phyloP scores from a whole-genome alignment of 2,888 invertebrate species.

The Strigamia crassipes region DNA sequence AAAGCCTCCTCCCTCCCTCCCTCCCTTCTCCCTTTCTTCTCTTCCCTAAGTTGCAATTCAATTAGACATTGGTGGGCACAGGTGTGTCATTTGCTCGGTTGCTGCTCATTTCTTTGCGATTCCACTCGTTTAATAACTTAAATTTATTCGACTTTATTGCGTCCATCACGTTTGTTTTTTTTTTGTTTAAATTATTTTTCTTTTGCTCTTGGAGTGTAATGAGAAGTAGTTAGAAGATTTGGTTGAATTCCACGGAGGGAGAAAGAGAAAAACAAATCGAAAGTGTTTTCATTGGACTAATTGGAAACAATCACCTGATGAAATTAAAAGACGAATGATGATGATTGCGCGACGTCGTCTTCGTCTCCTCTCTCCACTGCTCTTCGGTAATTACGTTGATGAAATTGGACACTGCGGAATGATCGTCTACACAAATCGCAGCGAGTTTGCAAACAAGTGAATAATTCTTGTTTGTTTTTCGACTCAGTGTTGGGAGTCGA shows the following conservation, averaged over 20 bases:
- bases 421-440: background rate
- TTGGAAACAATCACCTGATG: constrained; percentile 21
- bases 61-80: constrained; percentile 21
- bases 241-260: background rate
- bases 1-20: background rate
- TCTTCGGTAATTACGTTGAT: constrained; percentile 21
- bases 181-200: background rate
- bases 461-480: constrained; percentile 16
- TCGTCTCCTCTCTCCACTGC: background rate
- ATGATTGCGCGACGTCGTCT: background rate
- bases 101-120: constrained; percentile 21
- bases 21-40: background rate
- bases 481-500: background rate
- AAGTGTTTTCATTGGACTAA: constrained; percentile 19
- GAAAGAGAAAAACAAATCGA: constrained; percentile 21
- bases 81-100: constrained; percentile 21
- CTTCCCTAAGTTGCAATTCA: constrained; percentile 24
- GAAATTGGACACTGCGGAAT: constrained; percentile 21
- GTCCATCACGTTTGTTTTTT: background rate
- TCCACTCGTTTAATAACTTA: constrained; percentile 16
- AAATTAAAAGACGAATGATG: constrained; percentile 21
- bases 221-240: background rate
- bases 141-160: background rate
- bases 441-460: constrained; percentile 10
- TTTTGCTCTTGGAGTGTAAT: background rate